Evolutionary conservation across 2,888 invertebrate genomes (phyloP), one percentile per base, ranked within the genome.

Genomic region (Trachelus tabidus): DNA sequence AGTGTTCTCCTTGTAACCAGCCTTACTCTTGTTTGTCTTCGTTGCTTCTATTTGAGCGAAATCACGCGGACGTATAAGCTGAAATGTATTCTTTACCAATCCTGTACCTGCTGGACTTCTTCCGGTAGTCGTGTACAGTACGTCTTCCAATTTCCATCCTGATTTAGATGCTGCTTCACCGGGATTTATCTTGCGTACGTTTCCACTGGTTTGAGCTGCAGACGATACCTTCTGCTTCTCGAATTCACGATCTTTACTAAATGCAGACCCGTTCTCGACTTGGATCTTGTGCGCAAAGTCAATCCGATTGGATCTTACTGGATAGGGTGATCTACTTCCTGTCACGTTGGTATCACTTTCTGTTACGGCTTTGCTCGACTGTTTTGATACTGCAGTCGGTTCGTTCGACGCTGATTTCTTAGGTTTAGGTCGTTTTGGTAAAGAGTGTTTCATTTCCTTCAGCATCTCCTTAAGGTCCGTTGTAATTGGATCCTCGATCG

Each of bases 361-460:
- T 9, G 1, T 11, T 31, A 30, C 23, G 30, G 35, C 12, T 71
- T 76, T 76, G 30, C 12, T 37, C 9, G 37, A 6, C 9, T 73
- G n/a, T 15, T 15, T 68, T 4, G 34, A 68, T 75, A 23, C 68
- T 23, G 33, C 37, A 31, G 12, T 37, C 31, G 12, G 30, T 33
- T 84, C 80, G 37, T 77, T 75, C 12, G 78, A 73, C 3, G 40
- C n/a, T 15, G 68, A 15, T 80, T 84, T 87, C 33, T 84, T 92
- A 56, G 92, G 90, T 83, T 93, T 93, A 34, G 93, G 89, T 83
- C 94, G 93, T 87, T 94, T 94, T 0, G 95, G 95, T 80, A 96
- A 91, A 15, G 95, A 95, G 89, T 96, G 94, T 90, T 95, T 96
- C 95, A 96, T 95, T 92, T 96, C 95, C 86, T 95, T 95, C 81